These are phyloP conservation scores for Salminus brasiliensis DNA, from an alignment of 2,113 vertebrate species.

Conservation along the genomic window DNA sequence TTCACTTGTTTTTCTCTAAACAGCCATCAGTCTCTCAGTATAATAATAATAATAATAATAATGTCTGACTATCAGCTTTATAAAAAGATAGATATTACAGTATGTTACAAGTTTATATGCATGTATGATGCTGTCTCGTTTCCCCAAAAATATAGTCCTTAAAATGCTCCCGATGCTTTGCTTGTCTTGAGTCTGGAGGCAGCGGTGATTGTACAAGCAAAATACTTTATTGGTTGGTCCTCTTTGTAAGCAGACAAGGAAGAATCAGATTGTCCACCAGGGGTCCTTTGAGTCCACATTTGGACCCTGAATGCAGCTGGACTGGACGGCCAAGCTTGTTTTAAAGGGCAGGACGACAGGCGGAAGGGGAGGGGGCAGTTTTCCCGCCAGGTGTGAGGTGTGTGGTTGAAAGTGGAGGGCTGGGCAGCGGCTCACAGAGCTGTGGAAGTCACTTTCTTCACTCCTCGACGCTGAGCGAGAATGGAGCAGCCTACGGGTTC, in stretches of 20 bases:
- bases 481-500: conserved; percentile 89
- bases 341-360: conserved; percentile 17
- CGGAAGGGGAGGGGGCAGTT: too few species aligned
- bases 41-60: conserved; percentile 48
- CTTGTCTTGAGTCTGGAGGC: conserved; percentile 19
- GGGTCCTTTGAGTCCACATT: conserved; percentile 37
- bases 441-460: conserved; percentile 92
- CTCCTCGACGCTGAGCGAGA: conserved; percentile 89
- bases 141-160: conserved; percentile 15
- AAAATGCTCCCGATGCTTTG: conserved; percentile 14
- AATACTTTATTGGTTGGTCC: conserved; percentile 29
- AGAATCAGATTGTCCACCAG: conserved; percentile 37
- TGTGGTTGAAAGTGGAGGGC: conserved; percentile 25
- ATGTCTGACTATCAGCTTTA: conserved; percentile 32
- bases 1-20: background rate
- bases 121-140: background rate
- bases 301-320: conserved; percentile 4
- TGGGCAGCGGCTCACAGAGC: conserved; percentile 76
- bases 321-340: background rate
- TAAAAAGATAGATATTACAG: conserved; percentile 43
- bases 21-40: conserved; percentile 30
- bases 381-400: conserved; percentile 32
- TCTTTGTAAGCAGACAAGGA: conserved; percentile 16
- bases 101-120: conserved; percentile 43
- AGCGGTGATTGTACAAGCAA: conserved; percentile 38